Conservation (phyloP, 2,888 invertebrate species). For the Drosophila tripunctata region DNA sequence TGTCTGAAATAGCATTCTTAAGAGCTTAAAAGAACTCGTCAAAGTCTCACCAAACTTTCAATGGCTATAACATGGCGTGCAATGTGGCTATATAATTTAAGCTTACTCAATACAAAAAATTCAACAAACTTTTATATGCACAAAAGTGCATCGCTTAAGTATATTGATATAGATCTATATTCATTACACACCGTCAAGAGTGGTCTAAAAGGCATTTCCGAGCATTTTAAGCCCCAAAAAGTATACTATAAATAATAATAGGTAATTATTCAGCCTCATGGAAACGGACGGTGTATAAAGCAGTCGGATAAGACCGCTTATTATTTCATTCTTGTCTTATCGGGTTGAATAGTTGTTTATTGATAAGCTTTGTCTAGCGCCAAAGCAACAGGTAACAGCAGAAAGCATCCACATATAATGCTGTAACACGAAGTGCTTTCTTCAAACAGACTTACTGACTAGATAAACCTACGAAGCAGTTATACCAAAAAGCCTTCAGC, state of each 20-base stretch:
- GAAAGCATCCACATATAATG: slow-evolving; percentile 70
- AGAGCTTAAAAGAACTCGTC: too few relatives aligned
- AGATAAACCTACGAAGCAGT: slow-evolving; percentile 4
- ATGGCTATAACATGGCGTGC: too few relatives aligned
- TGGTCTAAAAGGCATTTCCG: too few relatives aligned
- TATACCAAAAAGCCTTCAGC: not conserved
- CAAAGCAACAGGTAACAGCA: slow-evolving; percentile 27
- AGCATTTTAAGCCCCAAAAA: too few relatives aligned
- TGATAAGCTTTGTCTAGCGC: slow-evolving; percentile 73
- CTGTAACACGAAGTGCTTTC: slow-evolving; percentile 68
- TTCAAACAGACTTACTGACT: slow-evolving; percentile 58
- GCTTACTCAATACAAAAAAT: not conserved
- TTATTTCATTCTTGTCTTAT: slow-evolving; percentile 20
- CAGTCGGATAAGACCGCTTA: not conserved
- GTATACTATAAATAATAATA: too few relatives aligned
- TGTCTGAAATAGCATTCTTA: too few relatives aligned
- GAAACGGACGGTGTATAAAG: too few relatives aligned
- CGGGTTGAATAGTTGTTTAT: slow-evolving; percentile 61
- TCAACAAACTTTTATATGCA: too few relatives aligned
- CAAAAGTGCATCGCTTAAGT: not conserved
- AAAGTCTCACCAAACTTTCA: too few relatives aligned
- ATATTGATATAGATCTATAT: too few relatives aligned
- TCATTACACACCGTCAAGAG: too few relatives aligned
- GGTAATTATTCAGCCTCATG: too few relatives aligned
- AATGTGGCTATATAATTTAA: not conserved